phyloP scores from a whole-genome alignment of 2,888 invertebrate species.

The Limulus polyphemus region DNA sequence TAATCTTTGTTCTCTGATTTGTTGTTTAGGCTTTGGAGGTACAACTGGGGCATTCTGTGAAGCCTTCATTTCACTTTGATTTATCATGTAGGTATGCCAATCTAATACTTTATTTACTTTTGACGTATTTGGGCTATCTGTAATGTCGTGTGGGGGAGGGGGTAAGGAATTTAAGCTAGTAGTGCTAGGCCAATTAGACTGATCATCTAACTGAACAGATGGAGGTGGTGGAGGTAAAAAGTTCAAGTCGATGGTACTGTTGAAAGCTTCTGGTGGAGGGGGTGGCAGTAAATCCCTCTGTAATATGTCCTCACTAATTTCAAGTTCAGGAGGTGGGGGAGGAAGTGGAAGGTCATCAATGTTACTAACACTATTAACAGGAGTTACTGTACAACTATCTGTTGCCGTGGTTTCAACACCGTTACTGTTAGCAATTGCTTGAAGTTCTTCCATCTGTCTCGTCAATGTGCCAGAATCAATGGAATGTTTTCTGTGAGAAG shows the following conservation, averaged over 20 bases:
- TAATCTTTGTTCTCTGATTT: slow-evolving; percentile 14
- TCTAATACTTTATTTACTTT: not conserved
- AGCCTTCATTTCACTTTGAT: not conserved
- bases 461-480: no score
- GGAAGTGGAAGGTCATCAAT: slow-evolving; percentile 47
- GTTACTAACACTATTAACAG: no score
- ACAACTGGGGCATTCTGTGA: no score
- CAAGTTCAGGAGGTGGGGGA: slow-evolving; percentile 53
- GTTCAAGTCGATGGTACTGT: slow-evolving; percentile 19
- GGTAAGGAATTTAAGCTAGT: slow-evolving; percentile 26
- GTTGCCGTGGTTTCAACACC: no score
- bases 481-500: no score
- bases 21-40: slow-evolving; percentile 11
- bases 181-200: slow-evolving; percentile 25
- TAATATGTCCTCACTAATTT: not conserved
- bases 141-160: slow-evolving; percentile 23
- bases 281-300: slow-evolving; percentile 26
- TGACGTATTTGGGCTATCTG: not conserved
- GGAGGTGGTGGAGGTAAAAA: slow-evolving; percentile 28
- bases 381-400: no score
- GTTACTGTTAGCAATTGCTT: no score
- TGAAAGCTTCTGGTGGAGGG: slow-evolving; percentile 32
- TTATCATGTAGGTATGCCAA: slow-evolving; percentile 9
- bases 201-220: slow-evolving; percentile 22
- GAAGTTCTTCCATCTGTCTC: no score